Conservation (phyloP, 2,113 vertebrate genomes). For the Zingel zingel region DNA sequence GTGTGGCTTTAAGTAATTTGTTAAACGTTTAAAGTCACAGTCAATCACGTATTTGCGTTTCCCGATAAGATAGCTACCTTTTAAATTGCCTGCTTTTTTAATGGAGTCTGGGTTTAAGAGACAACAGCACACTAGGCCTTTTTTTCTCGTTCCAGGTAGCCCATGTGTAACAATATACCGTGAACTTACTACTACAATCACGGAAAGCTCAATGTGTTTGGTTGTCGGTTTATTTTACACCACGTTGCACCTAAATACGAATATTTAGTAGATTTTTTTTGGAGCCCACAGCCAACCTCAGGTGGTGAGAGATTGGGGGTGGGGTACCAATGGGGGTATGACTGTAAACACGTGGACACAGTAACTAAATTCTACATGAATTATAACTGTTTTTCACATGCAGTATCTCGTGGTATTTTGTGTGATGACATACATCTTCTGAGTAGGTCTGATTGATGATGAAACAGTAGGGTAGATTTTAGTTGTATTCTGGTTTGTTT, state of each 20-base stretch:
- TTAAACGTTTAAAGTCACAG: neutral
- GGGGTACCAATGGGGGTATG: constrained; percentile 44
- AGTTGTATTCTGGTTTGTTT: constrained; percentile 3
- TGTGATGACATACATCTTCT: neutral
- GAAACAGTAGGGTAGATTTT: neutral
- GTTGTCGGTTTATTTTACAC: neutral
- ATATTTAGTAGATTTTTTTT: neutral
- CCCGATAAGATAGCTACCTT: neutral
- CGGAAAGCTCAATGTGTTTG: neutral
- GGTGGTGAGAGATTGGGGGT: constrained; percentile 59
- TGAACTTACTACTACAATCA: fast-evolving
- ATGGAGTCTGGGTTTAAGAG: constrained; percentile 39
- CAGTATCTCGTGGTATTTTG: neutral
- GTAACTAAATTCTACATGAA: neutral
- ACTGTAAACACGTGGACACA: constrained; percentile 75
- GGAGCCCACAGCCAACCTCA: constrained; percentile 29
- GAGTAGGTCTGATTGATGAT: neutral
- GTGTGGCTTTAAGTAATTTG: neutral
- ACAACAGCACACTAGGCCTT: constrained; percentile 44
- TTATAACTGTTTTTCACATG: neutral
- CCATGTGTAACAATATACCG: neutral
- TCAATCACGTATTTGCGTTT: fast-evolving
- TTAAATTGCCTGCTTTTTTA: constrained; percentile 4
- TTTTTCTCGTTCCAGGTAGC: constrained; percentile 36
- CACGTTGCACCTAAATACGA: neutral